Evolutionary conservation across 2,113 vertebrate genomes (phyloP).

Genomic region (Bagarius yarrelli): DNA sequence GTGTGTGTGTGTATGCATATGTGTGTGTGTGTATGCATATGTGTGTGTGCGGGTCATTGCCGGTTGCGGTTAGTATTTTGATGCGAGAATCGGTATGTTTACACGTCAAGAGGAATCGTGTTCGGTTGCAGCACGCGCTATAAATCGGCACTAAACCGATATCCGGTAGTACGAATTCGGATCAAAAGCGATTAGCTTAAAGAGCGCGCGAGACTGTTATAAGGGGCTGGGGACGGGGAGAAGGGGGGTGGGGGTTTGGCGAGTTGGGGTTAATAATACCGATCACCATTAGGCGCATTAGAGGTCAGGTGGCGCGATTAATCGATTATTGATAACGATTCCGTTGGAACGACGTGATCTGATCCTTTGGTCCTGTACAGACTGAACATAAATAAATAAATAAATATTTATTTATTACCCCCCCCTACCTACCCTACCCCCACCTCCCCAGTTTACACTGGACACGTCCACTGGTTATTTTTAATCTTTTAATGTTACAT

Average conservation of each 20-base stretch:
- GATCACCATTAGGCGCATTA: slow-evolving; percentile 1
- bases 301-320: slow-evolving; percentile 12
- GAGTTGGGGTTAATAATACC: background rate
- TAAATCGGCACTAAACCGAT: background rate
- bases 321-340: background rate
- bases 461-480: background rate
- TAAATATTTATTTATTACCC: no score
- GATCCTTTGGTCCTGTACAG: background rate
- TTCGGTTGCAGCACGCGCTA: background rate
- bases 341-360: background rate
- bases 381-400: background rate
- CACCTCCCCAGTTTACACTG: background rate
- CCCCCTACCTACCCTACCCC: background rate
- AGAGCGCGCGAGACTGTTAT: background rate
- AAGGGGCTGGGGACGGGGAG: background rate
- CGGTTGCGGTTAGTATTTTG: background rate
- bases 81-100: background rate
- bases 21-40: slow-evolving; percentile 1
- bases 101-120: background rate
- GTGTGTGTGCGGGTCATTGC: background rate
- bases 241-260: background rate
- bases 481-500: background rate
- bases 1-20: slow-evolving; percentile 11
- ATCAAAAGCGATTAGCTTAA: background rate
- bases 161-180: background rate